phyloP scores from a whole-genome alignment of 2,113 vertebrate genomes.

The Cochlearius cochlearius region DNA sequence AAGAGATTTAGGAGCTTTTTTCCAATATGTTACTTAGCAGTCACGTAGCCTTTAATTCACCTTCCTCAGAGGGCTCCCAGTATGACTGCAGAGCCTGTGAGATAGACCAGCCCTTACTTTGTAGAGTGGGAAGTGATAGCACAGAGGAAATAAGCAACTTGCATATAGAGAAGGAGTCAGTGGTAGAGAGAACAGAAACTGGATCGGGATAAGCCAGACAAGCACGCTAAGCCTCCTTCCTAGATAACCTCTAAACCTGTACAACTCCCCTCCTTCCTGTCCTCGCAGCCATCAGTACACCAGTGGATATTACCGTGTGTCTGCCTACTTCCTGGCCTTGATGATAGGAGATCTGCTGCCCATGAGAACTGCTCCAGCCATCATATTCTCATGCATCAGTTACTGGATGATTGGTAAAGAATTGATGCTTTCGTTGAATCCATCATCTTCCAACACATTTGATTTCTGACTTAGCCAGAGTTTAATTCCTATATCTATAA shows the following conservation, averaged over 20 bases:
- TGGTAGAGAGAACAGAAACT: neutral
- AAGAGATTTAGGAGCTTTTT: neutral
- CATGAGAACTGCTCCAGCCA: conserved; percentile 69
- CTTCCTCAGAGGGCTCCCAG: neutral
- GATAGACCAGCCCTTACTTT: neutral
- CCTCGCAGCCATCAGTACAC: conserved; percentile 70
- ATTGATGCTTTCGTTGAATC: conserved; percentile 20
- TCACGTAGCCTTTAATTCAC: neutral
- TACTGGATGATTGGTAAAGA: conserved; percentile 76
- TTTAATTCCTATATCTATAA: neutral
- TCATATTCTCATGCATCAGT: conserved; percentile 67
- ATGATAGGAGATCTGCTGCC: conserved; percentile 71
- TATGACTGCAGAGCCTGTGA: neutral
- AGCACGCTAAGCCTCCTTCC: neutral
- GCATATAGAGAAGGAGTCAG: neutral
- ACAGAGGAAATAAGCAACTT: neutral
- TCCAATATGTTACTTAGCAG: neutral
- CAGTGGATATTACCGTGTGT: conserved; percentile 72
- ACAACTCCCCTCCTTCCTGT: conserved; percentile 37
- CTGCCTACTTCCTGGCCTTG: conserved; percentile 70
- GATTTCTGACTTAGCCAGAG: neutral
- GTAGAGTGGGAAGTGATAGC: neutral
- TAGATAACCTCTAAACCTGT: neutral
- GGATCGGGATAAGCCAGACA: neutral
- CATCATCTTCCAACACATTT: neutral